These are phyloP conservation scores for Acanthoscelides obtectus DNA, from an alignment of 2,888 invertebrate species.

Conservation along the genomic window DNA sequence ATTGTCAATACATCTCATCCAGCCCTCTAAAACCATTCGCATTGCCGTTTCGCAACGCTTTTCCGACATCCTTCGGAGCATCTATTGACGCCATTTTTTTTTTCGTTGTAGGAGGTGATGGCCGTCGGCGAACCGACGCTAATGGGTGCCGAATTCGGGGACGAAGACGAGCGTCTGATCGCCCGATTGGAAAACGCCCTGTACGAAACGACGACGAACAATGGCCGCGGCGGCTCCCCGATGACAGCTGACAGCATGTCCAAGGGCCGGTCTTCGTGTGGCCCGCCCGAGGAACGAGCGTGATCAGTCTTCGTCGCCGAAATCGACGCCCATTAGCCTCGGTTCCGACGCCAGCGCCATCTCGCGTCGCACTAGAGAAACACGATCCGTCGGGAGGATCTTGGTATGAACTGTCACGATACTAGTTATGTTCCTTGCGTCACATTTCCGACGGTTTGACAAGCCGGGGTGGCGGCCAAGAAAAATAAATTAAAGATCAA, in stretches of 20 bases:
- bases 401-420: neutral
- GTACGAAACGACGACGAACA: conserved; percentile 81
- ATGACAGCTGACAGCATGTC: neutral
- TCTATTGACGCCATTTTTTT: neutral
- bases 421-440: too few species aligned
- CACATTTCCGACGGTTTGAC: too few species aligned
- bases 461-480: too few species aligned
- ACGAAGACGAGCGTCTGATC: conserved; percentile 97
- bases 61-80: too few species aligned
- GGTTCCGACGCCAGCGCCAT: neutral
- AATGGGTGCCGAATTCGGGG: conserved; percentile 99
- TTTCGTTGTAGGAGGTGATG: conserved; percentile 86
- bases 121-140: conserved; percentile 99
- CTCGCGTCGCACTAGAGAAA: neutral
- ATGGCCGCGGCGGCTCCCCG: conserved; percentile 58
- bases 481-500: too few species aligned
- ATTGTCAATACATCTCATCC: too few species aligned
- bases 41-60: too few species aligned
- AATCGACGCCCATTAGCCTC: neutral
- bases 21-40: too few species aligned
- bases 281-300: neutral
- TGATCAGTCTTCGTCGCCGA: neutral
- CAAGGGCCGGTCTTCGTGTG: neutral
- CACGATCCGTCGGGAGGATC: neutral
- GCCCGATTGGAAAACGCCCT: conserved; percentile 97